Base-by-base conservation (phyloP, 2,888 invertebrate genomes). In the Papilio gigon region DNA sequence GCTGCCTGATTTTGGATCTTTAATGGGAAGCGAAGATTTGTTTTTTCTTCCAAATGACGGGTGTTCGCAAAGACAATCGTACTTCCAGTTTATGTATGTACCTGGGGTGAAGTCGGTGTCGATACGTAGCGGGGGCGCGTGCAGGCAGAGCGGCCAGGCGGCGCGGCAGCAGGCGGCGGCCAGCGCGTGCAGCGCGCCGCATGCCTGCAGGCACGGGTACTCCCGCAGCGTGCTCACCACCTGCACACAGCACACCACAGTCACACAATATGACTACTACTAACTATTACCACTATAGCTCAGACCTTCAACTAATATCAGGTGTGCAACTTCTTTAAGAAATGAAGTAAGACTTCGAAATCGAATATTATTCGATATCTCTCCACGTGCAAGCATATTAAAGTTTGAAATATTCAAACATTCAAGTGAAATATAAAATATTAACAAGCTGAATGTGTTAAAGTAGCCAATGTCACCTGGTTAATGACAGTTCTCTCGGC, bases 181-280 rank as follows among this genome's bases (percentile, higher is more conserved):
- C 84, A 97, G 97, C 76, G 95, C 94, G 78, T 95, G 94, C 68
- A 98, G 93, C 33, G 96, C 95, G 0, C 93, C 93, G 83, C 97
- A 98, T 0, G 93, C 90, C 74, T 95, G 95, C 78, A 99, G 93
- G 84, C 97, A 96, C 37, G 98, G 97, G 89, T 98, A 99, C 91
- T 98, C 98, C 81, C 97, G 97, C 20, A 99, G 93, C 0, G 98
- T 98, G 74, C 95, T 95, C 86, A 97, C 95, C 73, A 99, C 95
- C 93, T 97, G 94, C 0, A 70, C 62, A 25, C 11, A 60, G 11
- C 1, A 30, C 22, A 35, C 8, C 33, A 35, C 33, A 35, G 6
- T 35, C 33, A 35, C 6, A 35, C 33, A 30, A 59, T 22, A 37
- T 14, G 14, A 14, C 37, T 37, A 9, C 4, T 14, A 35, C 4